Evolutionary conservation across 2,113 vertebrate genomes (phyloP).

Genomic region (Columbina picui): DNA sequence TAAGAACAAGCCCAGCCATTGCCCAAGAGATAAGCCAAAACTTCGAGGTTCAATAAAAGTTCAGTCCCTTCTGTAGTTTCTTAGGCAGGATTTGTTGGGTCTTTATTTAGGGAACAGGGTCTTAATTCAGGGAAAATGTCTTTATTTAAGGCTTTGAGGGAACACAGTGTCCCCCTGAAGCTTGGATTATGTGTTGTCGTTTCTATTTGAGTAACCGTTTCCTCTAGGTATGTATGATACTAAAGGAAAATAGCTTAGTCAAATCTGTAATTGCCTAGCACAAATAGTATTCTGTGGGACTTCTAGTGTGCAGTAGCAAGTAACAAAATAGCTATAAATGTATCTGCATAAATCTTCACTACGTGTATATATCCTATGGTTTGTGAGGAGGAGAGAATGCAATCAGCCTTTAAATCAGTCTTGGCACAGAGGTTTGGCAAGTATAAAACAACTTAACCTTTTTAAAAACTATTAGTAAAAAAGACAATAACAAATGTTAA

Average conservation of each 20-base stretch:
- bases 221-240: background rate
- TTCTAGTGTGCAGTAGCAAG: background rate
- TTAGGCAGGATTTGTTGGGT: background rate
- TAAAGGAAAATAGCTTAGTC: background rate
- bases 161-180: background rate
- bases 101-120: background rate
- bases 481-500: background rate
- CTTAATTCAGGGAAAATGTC: background rate
- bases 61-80: slow-evolving; percentile 18
- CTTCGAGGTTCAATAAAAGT: slow-evolving; percentile 51
- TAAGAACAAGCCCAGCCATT: slow-evolving; percentile 36
- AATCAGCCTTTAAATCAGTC: background rate
- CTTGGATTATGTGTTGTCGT: background rate
- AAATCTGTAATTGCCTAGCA: background rate
- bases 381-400: background rate
- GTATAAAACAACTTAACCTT: background rate
- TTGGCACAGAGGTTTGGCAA: background rate
- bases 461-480: background rate
- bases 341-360: background rate
- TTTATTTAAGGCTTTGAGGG: slow-evolving; percentile 15
- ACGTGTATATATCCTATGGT: background rate
- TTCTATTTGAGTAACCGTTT: slow-evolving; percentile 3
- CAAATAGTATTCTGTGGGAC: background rate
- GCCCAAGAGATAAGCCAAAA: slow-evolving; percentile 51
- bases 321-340: background rate